Conservation (phyloP, 2,888 invertebrate genomes). For the Isoperla grammatica region DNA sequence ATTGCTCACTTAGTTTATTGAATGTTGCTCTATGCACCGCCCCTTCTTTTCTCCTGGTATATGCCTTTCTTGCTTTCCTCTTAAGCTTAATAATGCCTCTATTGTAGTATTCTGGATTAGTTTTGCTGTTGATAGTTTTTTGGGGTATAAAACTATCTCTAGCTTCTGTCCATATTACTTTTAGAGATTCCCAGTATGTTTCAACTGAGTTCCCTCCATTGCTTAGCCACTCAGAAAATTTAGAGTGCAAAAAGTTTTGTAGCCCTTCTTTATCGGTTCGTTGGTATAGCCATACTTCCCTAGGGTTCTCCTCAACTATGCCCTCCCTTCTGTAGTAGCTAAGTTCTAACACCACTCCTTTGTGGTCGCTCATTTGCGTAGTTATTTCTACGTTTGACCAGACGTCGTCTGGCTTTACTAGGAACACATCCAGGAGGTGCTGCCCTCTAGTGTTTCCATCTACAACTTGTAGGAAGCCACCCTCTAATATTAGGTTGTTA, state of each 20-base stretch:
- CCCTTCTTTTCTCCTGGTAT: background rate
- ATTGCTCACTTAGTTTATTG: background rate
- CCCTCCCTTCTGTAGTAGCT: background rate
- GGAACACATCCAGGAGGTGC: slow-evolving; percentile 1
- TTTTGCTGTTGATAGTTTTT: background rate
- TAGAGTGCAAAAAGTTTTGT: background rate
- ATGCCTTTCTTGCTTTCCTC: background rate
- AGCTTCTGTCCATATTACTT: background rate
- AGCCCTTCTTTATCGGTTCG: background rate
- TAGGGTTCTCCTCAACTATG: background rate
- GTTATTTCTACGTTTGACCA: background rate
- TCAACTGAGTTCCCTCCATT: background rate
- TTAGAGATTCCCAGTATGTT: background rate
- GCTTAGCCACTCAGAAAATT: background rate
- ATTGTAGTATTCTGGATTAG: background rate
- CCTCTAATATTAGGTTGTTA: background rate
- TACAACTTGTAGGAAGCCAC: background rate
- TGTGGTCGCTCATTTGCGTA: background rate
- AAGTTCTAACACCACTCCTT: background rate
- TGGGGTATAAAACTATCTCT: background rate
- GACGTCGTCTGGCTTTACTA: background rate
- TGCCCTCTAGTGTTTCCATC: background rate
- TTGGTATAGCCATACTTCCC: background rate
- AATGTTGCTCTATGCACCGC: background rate
- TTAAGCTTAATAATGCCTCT: background rate